Evolutionary conservation across 2,888 invertebrate genomes (phyloP), one percentile per base, ranked within the genome.

Genomic region (Congeria kusceri): DNA sequence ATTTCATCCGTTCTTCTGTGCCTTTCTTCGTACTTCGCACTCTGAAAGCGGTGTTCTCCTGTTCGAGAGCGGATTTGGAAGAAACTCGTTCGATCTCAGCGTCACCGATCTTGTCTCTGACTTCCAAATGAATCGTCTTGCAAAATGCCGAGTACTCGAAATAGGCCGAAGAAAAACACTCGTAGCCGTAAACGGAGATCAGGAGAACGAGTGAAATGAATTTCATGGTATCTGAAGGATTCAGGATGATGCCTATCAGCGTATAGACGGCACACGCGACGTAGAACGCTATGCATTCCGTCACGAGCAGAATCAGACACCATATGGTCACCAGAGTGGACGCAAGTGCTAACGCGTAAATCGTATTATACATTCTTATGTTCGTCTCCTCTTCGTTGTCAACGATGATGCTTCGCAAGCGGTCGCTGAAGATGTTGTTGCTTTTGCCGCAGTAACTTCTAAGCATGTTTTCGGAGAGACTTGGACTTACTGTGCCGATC

Each of bases 211-310:
- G 29, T n/a, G 77, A 77, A 0, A 74, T 46, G 56, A 77, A 74
- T 28, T 73, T 74, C 74, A 77, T 77, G 15, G 71, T 62, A n/a
- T 68, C 62, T 1, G 47, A 15, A 4, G 80, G 68, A 65, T 80
- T 77, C 9, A 80, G 56, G 25, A 80, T 77, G 7, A 80, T 67
- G 1, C 81, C 81, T 13, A 67, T 63, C 11, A 81, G 27, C 0
- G 61, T 62, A 53, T 81, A 81, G 1, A 81, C 66, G 15, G 70
- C 74, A 53, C 77, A 77, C 46, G 70, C 81, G 18, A 77, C 74
- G 23, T 74, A 81, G 53, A 81, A 81, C 11, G 70, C 23, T 29
- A 81, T 56, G n/a, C 81, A 81, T 29, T 77, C 74, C 15, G 66
- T 53, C 18, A 69, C 62, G 2, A 82, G 46, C n/a, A 78, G 9